Conservation (phyloP, 2,113 vertebrate species). For the Phoxinus phoxinus region DNA sequence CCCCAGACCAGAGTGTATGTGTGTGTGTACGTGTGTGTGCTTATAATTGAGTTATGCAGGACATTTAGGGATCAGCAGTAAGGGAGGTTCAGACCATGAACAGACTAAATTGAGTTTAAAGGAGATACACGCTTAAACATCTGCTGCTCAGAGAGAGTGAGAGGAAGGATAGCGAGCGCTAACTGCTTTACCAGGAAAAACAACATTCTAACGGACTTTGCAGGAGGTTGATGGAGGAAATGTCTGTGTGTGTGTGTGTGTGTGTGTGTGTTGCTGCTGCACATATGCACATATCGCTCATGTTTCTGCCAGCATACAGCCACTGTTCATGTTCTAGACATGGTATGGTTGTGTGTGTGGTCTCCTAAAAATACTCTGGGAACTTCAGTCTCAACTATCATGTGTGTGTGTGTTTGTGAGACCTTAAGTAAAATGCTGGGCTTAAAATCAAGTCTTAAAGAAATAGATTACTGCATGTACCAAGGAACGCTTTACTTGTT, state of each 20-base stretch:
- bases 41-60: conserved; percentile 60
- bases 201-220: conserved; percentile 43
- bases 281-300: conserved; percentile 45
- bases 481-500: neutral
- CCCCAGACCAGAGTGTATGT: conserved; percentile 12
- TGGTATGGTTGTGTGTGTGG: conserved; percentile 45
- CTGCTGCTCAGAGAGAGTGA: conserved; percentile 50
- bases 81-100: conserved; percentile 40
- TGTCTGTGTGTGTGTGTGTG: conserved; percentile 59
- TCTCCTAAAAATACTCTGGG: conserved; percentile 54
- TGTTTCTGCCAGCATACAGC: conserved; percentile 9
- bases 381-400: conserved; percentile 48
- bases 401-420: conserved; percentile 44
- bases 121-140: conserved; percentile 57
- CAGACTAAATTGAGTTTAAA: conserved; percentile 54
- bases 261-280: conserved; percentile 53
- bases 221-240: conserved; percentile 45
- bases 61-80: conserved; percentile 52
- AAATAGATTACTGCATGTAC: neutral
- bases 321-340: conserved; percentile 33
- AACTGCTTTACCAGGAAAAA: conserved; percentile 52
- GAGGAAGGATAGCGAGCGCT: conserved; percentile 27
- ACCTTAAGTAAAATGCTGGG: conserved; percentile 14
- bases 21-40: conserved; percentile 38
- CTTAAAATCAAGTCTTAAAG: conserved; percentile 3